Base-by-base conservation (phyloP, 1,140 invertebrate genomes). In the Rhopalosiphum maidis region DNA sequence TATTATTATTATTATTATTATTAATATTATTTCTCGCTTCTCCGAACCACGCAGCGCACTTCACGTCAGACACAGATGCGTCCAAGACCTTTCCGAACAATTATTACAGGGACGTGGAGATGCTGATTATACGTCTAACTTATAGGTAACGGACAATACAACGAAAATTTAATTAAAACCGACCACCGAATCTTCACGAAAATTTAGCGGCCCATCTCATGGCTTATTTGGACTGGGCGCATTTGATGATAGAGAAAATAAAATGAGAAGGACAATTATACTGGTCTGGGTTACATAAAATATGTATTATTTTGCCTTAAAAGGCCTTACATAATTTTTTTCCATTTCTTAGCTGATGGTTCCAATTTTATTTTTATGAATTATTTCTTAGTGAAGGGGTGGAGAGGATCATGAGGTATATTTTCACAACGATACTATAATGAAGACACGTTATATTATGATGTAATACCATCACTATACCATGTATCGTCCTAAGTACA, bases 1-100 rank as follows among this genome's bases (percentile, higher is more conserved):
- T n/a, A n/a, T 77, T n/a, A n/a, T 77, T n/a, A n/a, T 77, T n/a
- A n/a, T 77, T 15, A n/a, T 68, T n/a, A 77, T 77, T 77, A 77
- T 35, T n/a, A 77, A n/a, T 77, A n/a, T 77, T n/a, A 77, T 77
- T 77, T 7, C 60, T 77, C 30, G 30, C 5, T n/a, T n/a, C 18
- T n/a, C 15, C 30, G 30, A n/a, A n/a, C 5, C 30, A 68, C 15
- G 30, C 15, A 54, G 7, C 54, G 22, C 22, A 77, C 60, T 77
- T 15, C 60, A 77, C 60, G 30, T 77, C 30, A 77, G 60, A 77
- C 30, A 35, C 60, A 77, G 60, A n/a, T 68, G 60, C 0, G 60
- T 15, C 60, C n/a, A 5, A 77, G 60, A n/a, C n/a, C 30, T n/a
- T 11, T 68, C 1, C 60, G 5, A 77, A 77, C 55, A 60, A n/a